phyloP scores from a whole-genome alignment of 2,888 invertebrate species.

The Lepidocyrtinus sp. region DNA sequence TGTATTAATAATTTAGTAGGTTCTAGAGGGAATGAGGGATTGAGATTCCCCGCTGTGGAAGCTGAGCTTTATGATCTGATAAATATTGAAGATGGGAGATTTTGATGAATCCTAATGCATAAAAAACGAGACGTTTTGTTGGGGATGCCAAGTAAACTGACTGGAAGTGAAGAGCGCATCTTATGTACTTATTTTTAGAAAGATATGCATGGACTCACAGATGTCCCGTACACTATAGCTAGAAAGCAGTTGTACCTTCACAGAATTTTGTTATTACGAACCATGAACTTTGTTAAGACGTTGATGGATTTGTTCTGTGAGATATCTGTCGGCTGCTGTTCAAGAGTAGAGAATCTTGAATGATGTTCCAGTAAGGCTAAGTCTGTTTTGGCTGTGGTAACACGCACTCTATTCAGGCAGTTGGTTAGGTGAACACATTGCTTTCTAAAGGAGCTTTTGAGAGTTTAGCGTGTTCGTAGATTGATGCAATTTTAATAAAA shows the following conservation, averaged over 20 bases:
- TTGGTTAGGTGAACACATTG: too few relatives aligned
- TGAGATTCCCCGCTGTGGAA: conserved; percentile 53
- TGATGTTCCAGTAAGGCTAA: too few relatives aligned
- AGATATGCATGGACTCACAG: neutral
- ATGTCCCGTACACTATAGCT: neutral
- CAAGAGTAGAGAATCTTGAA: too few relatives aligned
- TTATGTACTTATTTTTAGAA: too few relatives aligned
- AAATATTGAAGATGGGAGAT: conserved; percentile 57
- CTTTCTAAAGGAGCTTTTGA: too few relatives aligned
- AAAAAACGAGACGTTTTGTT: conserved; percentile 26
- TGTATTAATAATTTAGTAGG: neutral
- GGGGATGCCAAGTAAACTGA: neutral
- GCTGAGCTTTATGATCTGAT: conserved; percentile 61
- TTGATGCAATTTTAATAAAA: too few relatives aligned
- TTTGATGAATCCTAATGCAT: conserved; percentile 51
- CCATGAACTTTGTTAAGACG: conserved; percentile 33
- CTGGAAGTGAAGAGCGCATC: neutral
- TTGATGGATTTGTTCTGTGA: conserved; percentile 36
- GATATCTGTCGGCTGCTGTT: neutral
- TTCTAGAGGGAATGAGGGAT: neutral
- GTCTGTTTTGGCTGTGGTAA: too few relatives aligned
- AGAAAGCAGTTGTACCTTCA: neutral
- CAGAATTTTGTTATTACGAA: neutral
- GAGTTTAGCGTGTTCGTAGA: too few relatives aligned
- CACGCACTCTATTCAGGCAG: too few relatives aligned